Evolutionary conservation across 2,797 vertebrate genomes (phyloP).

Genomic region (Enteromius mattozi): DNA sequence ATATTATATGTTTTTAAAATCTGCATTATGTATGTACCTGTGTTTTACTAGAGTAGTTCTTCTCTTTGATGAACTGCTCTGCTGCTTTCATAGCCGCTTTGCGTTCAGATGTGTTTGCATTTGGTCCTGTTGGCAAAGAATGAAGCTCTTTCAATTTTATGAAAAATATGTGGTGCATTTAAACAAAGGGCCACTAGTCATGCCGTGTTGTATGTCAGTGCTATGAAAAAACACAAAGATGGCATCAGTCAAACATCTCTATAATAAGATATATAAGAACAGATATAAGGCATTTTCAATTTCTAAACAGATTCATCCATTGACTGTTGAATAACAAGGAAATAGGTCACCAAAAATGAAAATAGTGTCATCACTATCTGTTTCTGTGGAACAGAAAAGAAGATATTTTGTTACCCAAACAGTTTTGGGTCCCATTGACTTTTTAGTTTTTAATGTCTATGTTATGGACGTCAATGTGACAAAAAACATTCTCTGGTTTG

Average conservation of each 20-base stretch:
- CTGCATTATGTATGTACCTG: constrained; percentile 66
- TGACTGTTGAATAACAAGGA: background rate
- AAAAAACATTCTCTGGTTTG: background rate
- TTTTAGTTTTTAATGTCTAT: background rate
- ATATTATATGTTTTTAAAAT: background rate
- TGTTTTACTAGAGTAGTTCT: constrained; percentile 71
- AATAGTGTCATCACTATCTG: background rate
- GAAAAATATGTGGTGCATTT: constrained; percentile 22
- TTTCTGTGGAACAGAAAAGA: background rate
- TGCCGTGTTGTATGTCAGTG: background rate
- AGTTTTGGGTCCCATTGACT: background rate
- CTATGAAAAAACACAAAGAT: background rate
- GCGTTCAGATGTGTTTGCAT: constrained; percentile 72
- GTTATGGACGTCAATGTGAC: background rate
- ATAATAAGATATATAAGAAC: background rate
- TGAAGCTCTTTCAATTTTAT: constrained; percentile 12
- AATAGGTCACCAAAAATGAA: background rate
- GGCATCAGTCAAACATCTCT: background rate
- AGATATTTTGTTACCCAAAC: background rate
- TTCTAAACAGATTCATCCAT: background rate
- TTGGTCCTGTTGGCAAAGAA: constrained; percentile 64
- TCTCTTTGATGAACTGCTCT: constrained; percentile 72
- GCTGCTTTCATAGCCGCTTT: constrained; percentile 68
- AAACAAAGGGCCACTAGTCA: background rate
- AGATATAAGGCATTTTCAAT: background rate